Base-by-base conservation (phyloP, 2,797 vertebrate genomes). In the Falco berigora region DNA sequence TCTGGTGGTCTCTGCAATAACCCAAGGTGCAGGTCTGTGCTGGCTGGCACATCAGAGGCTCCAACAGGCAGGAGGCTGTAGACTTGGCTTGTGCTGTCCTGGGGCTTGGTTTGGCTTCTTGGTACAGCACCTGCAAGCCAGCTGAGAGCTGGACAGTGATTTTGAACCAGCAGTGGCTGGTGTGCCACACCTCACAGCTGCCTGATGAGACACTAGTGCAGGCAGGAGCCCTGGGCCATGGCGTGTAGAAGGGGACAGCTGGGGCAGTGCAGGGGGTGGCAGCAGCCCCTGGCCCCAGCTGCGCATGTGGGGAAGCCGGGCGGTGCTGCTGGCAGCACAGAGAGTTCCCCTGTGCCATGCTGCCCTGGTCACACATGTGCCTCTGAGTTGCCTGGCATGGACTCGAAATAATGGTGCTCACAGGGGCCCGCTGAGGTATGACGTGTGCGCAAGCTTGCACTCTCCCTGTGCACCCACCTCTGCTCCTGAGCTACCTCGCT, bases 361-460 rank as follows among this genome's bases (percentile, higher is more conserved):
- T 53, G n/a, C 46, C 1, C 1, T 3, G 10, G 23, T 17, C 50
- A 38, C 58, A 10, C 5, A 1, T 25, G 47, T 2, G 1, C 72
- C 64, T 38, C 36, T 1, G 7, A 38, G 27, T 40, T 36, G 36
- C 25, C 12, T n/a, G 16, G 63, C 38, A 62, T 20, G 17, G 21
- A 30, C 34, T 11, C 1, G 1, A 24, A 44, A 44, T 13, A 10
- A 24, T 1, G 2, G 62, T 1, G 2, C 49, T 42, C 1, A 2
- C 3, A 3, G 11, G 55, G 24, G 44, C 36, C n/a, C 2, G 0
- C 3, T 2, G 2, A 2, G 1, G 15, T 14, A 8, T 8, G 25
- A 40, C 24, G 38, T 2, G 1, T 15, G 34, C 2, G 3, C 44
- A 20, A 58, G 36, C 2, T 0, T 7, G 32, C 8, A 2, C 46